These are phyloP conservation scores for Eupeodes luniger DNA, from an alignment of 2,888 invertebrate species.

Conservation along the genomic window DNA sequence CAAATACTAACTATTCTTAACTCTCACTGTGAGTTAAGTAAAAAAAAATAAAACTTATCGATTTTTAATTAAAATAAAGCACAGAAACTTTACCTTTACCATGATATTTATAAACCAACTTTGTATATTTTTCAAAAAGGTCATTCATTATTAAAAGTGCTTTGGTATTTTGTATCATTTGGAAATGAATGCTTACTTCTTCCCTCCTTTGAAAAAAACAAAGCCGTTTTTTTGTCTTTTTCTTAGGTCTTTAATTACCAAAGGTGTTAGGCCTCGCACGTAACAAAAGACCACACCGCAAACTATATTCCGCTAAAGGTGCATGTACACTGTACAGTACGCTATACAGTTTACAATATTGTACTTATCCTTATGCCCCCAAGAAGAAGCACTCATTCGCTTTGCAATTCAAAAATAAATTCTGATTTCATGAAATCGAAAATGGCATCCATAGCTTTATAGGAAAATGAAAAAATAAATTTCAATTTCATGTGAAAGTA, in stretches of 20 bases:
- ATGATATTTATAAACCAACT: background rate
- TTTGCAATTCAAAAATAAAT: conserved; percentile 68
- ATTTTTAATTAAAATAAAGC: conserved; percentile 33
- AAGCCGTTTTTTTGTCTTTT: background rate
- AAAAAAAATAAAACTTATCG: conserved; percentile 18
- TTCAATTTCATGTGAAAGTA: background rate
- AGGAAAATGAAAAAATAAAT: conserved; percentile 28
- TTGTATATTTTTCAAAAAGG: conserved; percentile 11
- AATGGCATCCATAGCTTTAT: conserved; percentile 52
- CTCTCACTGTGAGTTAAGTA: background rate
- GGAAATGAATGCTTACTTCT: conserved; percentile 35
- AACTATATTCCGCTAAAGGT: background rate
- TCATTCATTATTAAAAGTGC: background rate
- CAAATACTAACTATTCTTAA: background rate
- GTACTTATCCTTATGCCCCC: background rate
- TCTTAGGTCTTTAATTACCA: conserved; percentile 39
- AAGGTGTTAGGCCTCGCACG: conserved; percentile 35
- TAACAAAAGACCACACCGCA: conserved; percentile 27
- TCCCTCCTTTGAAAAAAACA: background rate
- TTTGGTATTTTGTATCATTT: background rate
- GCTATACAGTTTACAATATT: background rate
- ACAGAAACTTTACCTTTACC: conserved; percentile 1
- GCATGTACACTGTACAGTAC: too few species aligned
- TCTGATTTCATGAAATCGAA: conserved; percentile 68
- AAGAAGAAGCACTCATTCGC: conserved; percentile 12